Percentiles rank a stretch among this genome's conserved stretches.
phyloP scores from a whole-genome alignment of 2,113 vertebrate species.

The Catagonus wagneri region DNA sequence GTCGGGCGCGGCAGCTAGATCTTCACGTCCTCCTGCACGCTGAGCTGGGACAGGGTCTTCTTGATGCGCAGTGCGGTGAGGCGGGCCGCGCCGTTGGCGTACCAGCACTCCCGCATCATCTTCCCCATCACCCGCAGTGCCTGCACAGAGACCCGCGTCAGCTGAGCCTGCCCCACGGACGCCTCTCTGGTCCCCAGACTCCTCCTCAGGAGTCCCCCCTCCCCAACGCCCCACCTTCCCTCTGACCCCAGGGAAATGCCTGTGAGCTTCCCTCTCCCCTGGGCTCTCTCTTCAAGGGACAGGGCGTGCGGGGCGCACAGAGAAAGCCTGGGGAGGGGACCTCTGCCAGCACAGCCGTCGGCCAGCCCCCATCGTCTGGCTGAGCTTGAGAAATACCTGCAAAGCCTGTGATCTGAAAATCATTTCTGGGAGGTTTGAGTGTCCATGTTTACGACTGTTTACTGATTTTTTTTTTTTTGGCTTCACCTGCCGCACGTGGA shows the following conservation, averaged over 20 bases:
- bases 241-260: neutral
- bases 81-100: slow-evolving; percentile 95
- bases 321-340: neutral
- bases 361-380: neutral
- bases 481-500: too few relatives aligned
- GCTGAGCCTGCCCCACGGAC: neutral
- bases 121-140: slow-evolving; percentile 98
- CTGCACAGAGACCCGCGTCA: slow-evolving; percentile 78
- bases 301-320: too few relatives aligned
- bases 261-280: rapidly evolving
- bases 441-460: neutral
- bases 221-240: neutral
- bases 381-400: neutral
- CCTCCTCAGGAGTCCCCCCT: too few relatives aligned
- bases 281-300: neutral
- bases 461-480: neutral
- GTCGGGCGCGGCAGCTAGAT: slow-evolving; percentile 85
- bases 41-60: slow-evolving; percentile 99
- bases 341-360: rapidly evolving
- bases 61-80: slow-evolving; percentile 98
- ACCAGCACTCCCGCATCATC: slow-evolving; percentile 99
- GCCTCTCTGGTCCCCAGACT: neutral
- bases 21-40: slow-evolving; percentile 98
- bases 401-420: neutral
- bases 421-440: neutral